Evolutionary conservation across 2,113 vertebrate genomes (phyloP).

Genomic region (Paradoxurus hermaphroditus): DNA sequence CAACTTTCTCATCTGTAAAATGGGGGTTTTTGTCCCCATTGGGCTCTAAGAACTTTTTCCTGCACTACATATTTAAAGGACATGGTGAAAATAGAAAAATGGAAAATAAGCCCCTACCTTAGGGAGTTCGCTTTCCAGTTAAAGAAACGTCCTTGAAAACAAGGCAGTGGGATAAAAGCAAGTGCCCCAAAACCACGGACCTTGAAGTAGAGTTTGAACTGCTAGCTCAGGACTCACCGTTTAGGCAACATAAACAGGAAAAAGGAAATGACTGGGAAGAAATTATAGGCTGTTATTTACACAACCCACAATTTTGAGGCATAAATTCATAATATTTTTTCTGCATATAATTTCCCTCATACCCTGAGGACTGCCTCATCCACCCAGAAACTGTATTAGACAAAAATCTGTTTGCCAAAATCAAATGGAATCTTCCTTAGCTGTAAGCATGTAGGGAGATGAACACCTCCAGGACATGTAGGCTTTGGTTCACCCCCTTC

Average conservation of each 20-base stretch:
- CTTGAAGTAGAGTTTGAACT: background rate
- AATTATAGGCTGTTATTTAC: slow-evolving; percentile 24
- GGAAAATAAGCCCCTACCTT: background rate
- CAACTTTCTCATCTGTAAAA: background rate
- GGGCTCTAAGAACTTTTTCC: background rate
- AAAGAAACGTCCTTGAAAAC: background rate
- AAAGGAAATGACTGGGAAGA: slow-evolving; percentile 46
- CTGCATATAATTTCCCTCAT: background rate
- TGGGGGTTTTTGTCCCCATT: background rate
- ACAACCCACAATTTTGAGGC: slow-evolving; percentile 10
- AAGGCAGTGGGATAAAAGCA: background rate
- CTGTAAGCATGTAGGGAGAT: background rate
- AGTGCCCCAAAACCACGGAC: background rate
- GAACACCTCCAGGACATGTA: background rate
- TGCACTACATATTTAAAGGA: background rate
- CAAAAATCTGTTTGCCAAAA: background rate
- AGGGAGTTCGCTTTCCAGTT: background rate
- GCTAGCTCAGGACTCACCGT: background rate
- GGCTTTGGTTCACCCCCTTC: background rate
- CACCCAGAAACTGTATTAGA: background rate
- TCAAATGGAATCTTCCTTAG: background rate
- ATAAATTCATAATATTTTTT: slow-evolving; percentile 6
- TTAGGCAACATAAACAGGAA: background rate
- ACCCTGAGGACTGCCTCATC: background rate
- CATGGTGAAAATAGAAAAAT: background rate